Base-by-base conservation (phyloP, 2,797 vertebrate species). In the Hippoglossus hippoglossus region DNA sequence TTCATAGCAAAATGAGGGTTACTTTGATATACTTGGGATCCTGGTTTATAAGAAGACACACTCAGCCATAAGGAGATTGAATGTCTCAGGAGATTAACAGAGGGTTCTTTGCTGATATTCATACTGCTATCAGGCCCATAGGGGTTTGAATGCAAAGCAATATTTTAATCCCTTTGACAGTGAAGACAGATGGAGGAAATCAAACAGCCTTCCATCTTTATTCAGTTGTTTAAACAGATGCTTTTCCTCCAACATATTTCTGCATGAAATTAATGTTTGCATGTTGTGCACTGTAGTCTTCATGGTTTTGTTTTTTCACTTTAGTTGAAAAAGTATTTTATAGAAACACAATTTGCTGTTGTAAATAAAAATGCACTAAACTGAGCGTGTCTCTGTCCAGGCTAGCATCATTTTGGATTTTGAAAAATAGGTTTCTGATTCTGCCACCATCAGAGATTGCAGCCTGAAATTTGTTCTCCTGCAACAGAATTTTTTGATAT, bases 21-120 rank as follows among this genome's bases (percentile, higher is more conserved):
- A 5, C 46, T n/a, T 56, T 26, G 18, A 28, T 19, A 50, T 52
- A 24, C 60, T 36, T 12, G 34, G 12, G 34, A 36, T 36, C 21
- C n/a, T 50, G 31, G 31, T 0, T 59, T 31, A 50, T 25, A 51
- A 16, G 28, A 59, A 54, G 39, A 54, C 4, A 54, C 49, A 59
- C 15, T 64, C 13, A 16, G 18, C 22, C 56, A 34, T 61, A 51
- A 56, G 51, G n/a, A 25, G 22, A 50, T n/a, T 24, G 31, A 51
- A 57, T 16, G 6, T 61, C n/a, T 25, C 44, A 34, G 22, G 24
- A 53, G 56, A 56, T 67, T 49, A 63, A 12, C 41, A 62, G 16
- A 57, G 54, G 9, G 15, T 31, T 53, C n/a, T 16, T 28, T 44
- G 25, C 3, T 16, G 13, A 46, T 52, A 18, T 58, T 58, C 46